Evolutionary conservation across 2,888 invertebrate genomes (phyloP), one percentile per base, ranked within the genome.

Genomic region (Galerucella pusilla): DNA sequence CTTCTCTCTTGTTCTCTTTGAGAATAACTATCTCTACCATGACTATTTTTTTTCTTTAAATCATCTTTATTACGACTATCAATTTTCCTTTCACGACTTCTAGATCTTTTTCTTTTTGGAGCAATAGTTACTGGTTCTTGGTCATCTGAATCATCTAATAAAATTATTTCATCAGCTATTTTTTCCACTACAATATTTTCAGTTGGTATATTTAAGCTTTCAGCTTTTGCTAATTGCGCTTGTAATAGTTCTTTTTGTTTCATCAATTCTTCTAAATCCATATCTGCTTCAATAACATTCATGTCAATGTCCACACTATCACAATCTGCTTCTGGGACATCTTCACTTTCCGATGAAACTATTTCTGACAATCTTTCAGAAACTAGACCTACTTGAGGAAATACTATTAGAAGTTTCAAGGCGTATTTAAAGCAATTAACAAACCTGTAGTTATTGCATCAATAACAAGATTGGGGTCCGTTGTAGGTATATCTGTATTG

Each of bases 251-350:
- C 96, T 88, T 96, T 96, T 85, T 96, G 96, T 83, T 93, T 93
- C 96, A 96, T 96, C 74, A 96, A 88, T 80, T 96, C 96, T 84
- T 96, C 96, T 45, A 96, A 88, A 85, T 96, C 96, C 81, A 96
- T 92, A 82, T 96, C 96, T 79, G 96, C 96, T 85, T 96, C 96
- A 74, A 94, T 93, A 74, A 94, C 91, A 10, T 91, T 91, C 74
- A 95, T 91, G 78, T 91, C 90, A 46, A 91, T 90, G 80, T 94
- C 94, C 46, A 93, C 93, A 84, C 93, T 93, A 16, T 90, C 92
- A 81, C 91, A 92, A 84, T 93, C 93, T 68, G 90, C 90, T 81
- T 91, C 91, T 68, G 90, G 90, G 68, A 88, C 88, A 75, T 87
- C 88, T 82, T 91, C 92, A 81, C 91, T 91, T 66, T 92, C 93